Conservation (phyloP, 2,888 invertebrate species). For the Melinaea menophilus region DNA sequence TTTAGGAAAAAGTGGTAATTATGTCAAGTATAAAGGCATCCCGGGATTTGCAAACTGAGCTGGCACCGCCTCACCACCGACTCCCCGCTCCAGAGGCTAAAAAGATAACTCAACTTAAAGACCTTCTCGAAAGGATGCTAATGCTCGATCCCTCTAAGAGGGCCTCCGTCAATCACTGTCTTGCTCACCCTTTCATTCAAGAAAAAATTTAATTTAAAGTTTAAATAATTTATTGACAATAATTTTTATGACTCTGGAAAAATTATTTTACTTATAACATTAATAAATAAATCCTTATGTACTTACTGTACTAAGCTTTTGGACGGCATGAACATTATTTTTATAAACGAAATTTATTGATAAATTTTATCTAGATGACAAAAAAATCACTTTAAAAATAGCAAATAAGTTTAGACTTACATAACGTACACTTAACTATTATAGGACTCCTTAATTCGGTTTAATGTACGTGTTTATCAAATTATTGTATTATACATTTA, state of each 20-base stretch:
- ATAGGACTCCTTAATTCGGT: no score
- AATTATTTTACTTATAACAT: neutral
- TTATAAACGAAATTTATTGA: slow-evolving; percentile 4
- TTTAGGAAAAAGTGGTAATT: slow-evolving; percentile 98
- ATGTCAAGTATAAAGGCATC: slow-evolving; percentile 93
- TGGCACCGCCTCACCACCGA: slow-evolving; percentile 90
- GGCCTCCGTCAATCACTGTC: slow-evolving; percentile 94
- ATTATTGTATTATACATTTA: no score
- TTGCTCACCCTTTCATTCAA: slow-evolving; percentile 96
- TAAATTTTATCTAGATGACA: neutral
- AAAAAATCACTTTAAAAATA: neutral
- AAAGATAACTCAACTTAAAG: slow-evolving; percentile 94
- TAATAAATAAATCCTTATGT: neutral
- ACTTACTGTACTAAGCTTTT: slow-evolving; percentile 1
- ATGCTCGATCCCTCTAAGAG: slow-evolving; percentile 95
- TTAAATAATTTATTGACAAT: slow-evolving; percentile 8
- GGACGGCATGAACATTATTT: slow-evolving; percentile 3
- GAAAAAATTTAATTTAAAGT: slow-evolving; percentile 83
- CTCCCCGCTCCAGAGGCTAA: slow-evolving; percentile 92
- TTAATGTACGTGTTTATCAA: no score
- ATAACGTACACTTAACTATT: neutral
- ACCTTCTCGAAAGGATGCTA: slow-evolving; percentile 93
- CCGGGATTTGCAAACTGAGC: slow-evolving; percentile 91
- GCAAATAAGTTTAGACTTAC: neutral
- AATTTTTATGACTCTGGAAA: neutral